Base-by-base conservation (phyloP, 2,888 invertebrate genomes). In the Cryptocheilus praepositus region DNA sequence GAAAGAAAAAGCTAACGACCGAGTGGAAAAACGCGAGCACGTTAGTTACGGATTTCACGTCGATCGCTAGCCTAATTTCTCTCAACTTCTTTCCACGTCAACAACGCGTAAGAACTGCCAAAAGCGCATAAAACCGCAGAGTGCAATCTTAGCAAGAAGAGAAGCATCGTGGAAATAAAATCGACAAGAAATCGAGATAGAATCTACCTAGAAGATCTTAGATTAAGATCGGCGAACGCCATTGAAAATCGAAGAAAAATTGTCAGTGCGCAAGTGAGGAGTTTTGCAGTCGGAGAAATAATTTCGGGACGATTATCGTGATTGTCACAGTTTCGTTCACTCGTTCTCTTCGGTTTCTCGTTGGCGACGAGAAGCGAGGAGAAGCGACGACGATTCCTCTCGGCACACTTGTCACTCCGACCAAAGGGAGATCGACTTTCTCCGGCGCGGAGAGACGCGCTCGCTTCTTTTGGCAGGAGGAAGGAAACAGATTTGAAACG, bases 361-460 rank as follows among this genome's bases (percentile, higher is more conserved):
- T 52, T n/a, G 22, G 3, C 11, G 18, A 21, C 56, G 44, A 22
- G 43, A 2, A 7, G 36, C 13, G 4, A 36, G 4, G 13, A 36
- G n/a, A n/a, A n/a, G n/a, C n/a, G n/a, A n/a, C n/a, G n/a, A 11
- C 36, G 11, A 36, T 25, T 25, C 25, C 36, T 36, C 36, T 36
- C 36, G 36, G 36, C 36, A 36, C 36, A 36, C 36, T 28, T 25
- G 54, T 55, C 36, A 55, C 28, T 55, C 55, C 18, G 13, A 36
- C 49, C 76, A 76, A 70, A 76, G 79, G 66, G 71, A 74, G 71
- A 75, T 71, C 75, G 79, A 84, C 84, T 84, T 84, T 84, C 83
- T 83, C 83, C 80, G 79, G 73, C 7, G 36, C 36, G 36, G 36
- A 36, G 36, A 36, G 36, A 36, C 36, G 36, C 36, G 36, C 36